phyloP scores from a whole-genome alignment of 2,113 vertebrate genomes.

The Turdus rufiventris region DNA sequence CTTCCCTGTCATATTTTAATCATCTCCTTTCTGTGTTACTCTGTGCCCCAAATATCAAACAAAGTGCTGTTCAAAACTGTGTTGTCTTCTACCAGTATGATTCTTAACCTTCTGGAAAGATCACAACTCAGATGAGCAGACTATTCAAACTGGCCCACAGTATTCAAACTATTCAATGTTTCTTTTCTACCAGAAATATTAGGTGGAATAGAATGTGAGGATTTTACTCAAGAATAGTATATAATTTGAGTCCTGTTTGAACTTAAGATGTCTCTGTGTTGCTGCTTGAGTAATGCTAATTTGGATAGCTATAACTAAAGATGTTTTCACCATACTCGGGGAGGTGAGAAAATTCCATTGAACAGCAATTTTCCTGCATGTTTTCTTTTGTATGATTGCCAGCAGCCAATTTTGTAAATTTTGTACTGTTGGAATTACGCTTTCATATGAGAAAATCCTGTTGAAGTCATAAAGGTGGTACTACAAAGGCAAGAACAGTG shows the following conservation, averaged over 20 bases:
- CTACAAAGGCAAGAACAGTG: background rate
- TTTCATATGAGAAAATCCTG: background rate
- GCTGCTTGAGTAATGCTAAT: background rate
- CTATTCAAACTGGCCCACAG: background rate
- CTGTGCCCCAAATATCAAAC: background rate
- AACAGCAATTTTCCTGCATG: background rate
- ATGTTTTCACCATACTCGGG: background rate
- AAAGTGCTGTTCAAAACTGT: background rate
- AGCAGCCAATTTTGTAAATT: background rate
- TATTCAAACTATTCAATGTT: background rate
- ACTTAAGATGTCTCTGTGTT: background rate
- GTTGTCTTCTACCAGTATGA: background rate
- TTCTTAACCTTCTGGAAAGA: background rate
- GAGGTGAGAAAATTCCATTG: background rate
- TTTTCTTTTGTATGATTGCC: background rate
- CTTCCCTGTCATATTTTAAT: background rate
- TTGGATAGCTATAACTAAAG: background rate
- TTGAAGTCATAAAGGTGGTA: background rate
- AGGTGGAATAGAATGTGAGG: background rate
- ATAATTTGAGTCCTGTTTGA: background rate
- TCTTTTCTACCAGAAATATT: background rate
- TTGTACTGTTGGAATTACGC: background rate
- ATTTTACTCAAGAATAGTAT: background rate
- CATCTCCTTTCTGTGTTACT: background rate
- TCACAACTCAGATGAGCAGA: background rate